Percentiles rank a stretch among this genome's conserved stretches.
Conservation (phyloP, 2,113 vertebrate species). For the Salvelinus namaycush region DNA sequence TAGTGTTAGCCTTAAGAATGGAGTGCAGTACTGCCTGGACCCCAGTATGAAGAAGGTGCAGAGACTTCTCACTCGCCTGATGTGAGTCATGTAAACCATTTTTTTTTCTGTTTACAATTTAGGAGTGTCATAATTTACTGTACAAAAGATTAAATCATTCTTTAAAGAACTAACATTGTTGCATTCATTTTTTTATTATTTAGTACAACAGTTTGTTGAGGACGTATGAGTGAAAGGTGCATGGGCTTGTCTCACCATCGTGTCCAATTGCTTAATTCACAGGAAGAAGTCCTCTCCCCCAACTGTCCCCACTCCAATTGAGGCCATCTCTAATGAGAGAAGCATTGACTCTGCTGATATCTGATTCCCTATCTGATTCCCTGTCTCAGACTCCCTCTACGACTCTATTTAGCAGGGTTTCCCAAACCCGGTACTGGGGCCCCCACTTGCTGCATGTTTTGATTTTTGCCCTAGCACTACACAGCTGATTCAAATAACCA, state of each 20-base stretch:
- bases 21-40: conserved; percentile 57
- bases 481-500: too few relatives aligned
- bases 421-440: too few relatives aligned
- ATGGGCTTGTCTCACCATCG: neutral
- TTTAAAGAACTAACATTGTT: too few relatives aligned
- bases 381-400: neutral
- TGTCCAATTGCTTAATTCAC: conserved; percentile 2
- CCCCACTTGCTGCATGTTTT: too few relatives aligned
- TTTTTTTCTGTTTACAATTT: neutral
- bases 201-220: too few relatives aligned
- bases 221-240: neutral
- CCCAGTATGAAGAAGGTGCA: conserved; percentile 4
- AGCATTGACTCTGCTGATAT: neutral
- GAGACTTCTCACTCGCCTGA: conserved; percentile 19
- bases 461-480: too few relatives aligned
- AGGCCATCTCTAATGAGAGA: neutral
- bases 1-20: conserved; percentile 49
- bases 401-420: neutral
- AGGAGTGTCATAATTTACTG: neutral
- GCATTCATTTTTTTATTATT: too few relatives aligned
- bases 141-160: neutral
- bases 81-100: conserved; percentile 51
- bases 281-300: neutral
- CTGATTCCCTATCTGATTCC: conserved; percentile 24
- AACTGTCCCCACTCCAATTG: neutral